Conservation (phyloP, 1,140 invertebrate species). For the Condylostylus longicornis region DNA sequence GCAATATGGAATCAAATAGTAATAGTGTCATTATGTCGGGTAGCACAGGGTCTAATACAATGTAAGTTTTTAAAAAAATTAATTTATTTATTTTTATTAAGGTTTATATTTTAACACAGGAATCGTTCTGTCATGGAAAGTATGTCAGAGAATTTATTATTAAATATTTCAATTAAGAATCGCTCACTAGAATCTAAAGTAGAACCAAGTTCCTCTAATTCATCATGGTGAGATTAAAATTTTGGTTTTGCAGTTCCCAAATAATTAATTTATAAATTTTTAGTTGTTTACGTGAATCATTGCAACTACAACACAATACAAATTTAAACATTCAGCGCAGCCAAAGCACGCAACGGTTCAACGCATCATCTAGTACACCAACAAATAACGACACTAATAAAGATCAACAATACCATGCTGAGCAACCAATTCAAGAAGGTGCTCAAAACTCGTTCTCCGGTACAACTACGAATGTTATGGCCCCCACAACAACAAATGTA, state of each 20-base stretch:
- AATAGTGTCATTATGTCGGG: no score
- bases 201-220: slow-evolving; percentile 9
- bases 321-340: slow-evolving; percentile 31
- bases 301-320: slow-evolving; percentile 30
- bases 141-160: slow-evolving; percentile 30
- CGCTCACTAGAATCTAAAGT: slow-evolving; percentile 29
- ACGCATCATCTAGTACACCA: neutral
- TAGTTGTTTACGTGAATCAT: slow-evolving; percentile 29
- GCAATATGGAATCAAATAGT: no score
- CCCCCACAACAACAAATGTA: no score
- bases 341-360: slow-evolving; percentile 29
- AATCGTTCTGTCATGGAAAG: slow-evolving; percentile 31
- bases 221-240: slow-evolving; percentile 19
- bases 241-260: neutral
- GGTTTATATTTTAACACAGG: neutral
- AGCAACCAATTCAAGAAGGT: neutral
- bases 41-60: neutral
- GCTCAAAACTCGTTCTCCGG: no score
- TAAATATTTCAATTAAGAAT: slow-evolving; percentile 42
- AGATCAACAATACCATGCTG: slow-evolving; percentile 12
- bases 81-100: neutral
- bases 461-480: no score
- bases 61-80: neutral
- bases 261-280: neutral
- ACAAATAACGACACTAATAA: slow-evolving; percentile 22